Conservation (phyloP, 1,140 invertebrate species). For the Procambarus virginalis region DNA sequence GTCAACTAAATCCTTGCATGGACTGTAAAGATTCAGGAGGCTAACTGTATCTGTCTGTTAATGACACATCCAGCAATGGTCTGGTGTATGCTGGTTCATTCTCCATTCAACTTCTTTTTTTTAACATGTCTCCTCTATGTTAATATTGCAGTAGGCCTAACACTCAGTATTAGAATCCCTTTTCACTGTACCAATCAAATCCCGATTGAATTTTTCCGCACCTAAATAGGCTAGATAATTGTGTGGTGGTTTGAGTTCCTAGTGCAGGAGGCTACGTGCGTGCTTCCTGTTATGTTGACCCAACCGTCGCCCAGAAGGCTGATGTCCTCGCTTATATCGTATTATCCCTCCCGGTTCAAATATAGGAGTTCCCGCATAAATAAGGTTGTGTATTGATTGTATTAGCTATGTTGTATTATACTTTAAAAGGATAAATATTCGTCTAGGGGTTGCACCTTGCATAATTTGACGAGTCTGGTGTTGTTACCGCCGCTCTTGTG, state of each 20-base stretch:
- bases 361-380: background rate
- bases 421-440: background rate
- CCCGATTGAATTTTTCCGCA: background rate
- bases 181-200: background rate
- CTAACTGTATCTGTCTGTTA: background rate
- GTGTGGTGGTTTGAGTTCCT: background rate
- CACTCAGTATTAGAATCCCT: background rate
- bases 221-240: background rate
- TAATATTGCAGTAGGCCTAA: background rate
- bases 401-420: background rate
- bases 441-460: background rate
- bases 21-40: background rate
- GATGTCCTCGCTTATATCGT: background rate
- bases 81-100: background rate
- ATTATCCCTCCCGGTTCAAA: background rate
- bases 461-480: background rate
- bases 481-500: background rate
- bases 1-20: background rate
- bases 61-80: background rate
- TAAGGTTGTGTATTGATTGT: conserved; percentile 5
- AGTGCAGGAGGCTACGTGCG: background rate
- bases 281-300: background rate
- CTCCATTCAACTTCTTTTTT: no score
- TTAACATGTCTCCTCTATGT: background rate
- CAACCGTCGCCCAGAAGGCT: background rate